A percentile compares a stretch with the other conserved stretches of the same genome.
phyloP scores from a whole-genome alignment of 1,140 invertebrate genomes.

The Trichonephila clavata region DNA sequence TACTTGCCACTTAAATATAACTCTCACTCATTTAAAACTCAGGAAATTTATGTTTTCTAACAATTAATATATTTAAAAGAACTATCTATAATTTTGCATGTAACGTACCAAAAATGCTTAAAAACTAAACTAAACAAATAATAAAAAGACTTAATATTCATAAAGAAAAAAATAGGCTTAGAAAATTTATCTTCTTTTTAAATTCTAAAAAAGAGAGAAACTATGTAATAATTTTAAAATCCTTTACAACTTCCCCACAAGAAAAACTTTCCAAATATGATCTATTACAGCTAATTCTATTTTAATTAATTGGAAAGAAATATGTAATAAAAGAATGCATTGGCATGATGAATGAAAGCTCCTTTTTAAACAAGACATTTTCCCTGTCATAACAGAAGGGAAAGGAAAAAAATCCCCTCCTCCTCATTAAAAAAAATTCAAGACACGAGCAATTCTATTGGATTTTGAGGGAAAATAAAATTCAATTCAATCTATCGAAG shows the following conservation, averaged over 20 bases:
- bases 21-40: no score
- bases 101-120: no score
- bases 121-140: no score
- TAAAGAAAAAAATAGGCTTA: no score
- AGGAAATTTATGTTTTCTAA: no score
- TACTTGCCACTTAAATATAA: no score
- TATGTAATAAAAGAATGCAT: not conserved
- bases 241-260: not conserved
- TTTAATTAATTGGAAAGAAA: constrained; percentile 30
- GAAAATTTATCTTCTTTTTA: no score
- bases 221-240: not conserved
- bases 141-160: no score
- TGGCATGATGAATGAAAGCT: constrained; percentile 30
- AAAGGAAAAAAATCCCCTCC: not conserved
- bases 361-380: constrained; percentile 59
- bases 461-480: constrained; percentile 67
- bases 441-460: constrained; percentile 45
- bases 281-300: not conserved
- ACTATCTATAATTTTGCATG: no score
- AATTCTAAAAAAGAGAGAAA: no score
- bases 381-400: not conserved
- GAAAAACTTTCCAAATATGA: not conserved
- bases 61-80: no score
- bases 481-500: constrained; percentile 75
- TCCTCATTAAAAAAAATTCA: constrained; percentile 52